Base-by-base conservation (phyloP, 2,888 invertebrate species). In the Drosophila falleni region DNA sequence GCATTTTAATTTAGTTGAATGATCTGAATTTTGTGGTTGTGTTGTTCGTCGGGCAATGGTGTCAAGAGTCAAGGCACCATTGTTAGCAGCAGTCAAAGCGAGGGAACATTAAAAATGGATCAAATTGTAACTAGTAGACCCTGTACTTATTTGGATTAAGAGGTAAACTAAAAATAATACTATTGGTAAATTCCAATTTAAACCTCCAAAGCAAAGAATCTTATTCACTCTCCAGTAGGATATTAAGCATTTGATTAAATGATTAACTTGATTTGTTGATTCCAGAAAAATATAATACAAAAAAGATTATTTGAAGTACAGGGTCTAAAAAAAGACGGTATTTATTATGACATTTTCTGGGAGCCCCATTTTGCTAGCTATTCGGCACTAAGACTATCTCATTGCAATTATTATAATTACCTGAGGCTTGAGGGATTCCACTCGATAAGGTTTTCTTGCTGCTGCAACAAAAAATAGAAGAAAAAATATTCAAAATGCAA, bases 1-100 rank as follows among this genome's bases (percentile, higher is more conserved):
- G 88, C 87, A 88, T 76, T 88, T 88, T 23, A 23, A 23, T 23
- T 80, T 75, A 84, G 81, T 88, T 80, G 71, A 86, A 81, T 87
- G 86, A 81, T 86, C 88, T 80, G 86, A 88, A 86, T 88, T 81
- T 80, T 68, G 81, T 63, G 72, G 63, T 51, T 67, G 58, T 64
- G 42, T 61, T 65, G 19, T 29, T 54, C 37, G 66, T 58, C 65
- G 23, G 64, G 41, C 77, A 77, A 61, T 69, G 80, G 80, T 87
- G 84, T 87, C 87, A 84, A 85, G 80, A 85, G 85, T 71, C 78
- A 71, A 74, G 75, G 54, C 80, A 64, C 71, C 63, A 84, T 87
- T 83, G 81, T 74, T 70, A 39, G 33, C 42, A 19, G 81, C 80
- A 81, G 44, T 26, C 58, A 69, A 62, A 49, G 41, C 55, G 19